Conservation (phyloP, 2,888 invertebrate species). For the Agonopterix arenella region DNA sequence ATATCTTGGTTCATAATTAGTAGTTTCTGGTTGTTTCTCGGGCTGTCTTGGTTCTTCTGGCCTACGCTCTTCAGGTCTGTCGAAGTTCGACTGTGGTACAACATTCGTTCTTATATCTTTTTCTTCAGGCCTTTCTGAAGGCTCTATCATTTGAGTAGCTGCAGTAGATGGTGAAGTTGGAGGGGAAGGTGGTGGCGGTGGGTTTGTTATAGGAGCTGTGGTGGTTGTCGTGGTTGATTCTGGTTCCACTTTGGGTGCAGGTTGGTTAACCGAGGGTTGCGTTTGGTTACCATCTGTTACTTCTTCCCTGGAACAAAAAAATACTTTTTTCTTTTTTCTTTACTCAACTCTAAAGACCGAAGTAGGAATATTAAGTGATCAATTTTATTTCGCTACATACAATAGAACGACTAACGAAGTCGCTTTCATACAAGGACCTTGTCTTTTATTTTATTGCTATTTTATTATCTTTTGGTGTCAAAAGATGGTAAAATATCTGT, state of each 20-base stretch:
- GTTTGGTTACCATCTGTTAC: constrained; percentile 19
- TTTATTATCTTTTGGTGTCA: too few relatives aligned
- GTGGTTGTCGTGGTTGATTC: constrained; percentile 15
- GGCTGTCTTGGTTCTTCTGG: constrained; percentile 3
- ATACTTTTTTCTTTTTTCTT: neutral
- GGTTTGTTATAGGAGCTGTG: constrained; percentile 8
- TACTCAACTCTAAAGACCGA: too few relatives aligned
- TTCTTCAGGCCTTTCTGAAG: neutral
- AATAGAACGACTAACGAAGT: too few relatives aligned
- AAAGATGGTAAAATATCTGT: too few relatives aligned
- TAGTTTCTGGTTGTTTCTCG: constrained; percentile 7
- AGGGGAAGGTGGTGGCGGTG: constrained; percentile 11
- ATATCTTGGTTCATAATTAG: neutral
- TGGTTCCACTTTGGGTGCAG: constrained; percentile 10
- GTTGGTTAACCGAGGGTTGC: constrained; percentile 1
- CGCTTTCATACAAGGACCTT: too few relatives aligned
- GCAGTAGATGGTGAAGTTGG: constrained; percentile 6
- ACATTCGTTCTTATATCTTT: neutral
- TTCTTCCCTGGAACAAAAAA: constrained; percentile 42
- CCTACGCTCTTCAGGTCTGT: neutral
- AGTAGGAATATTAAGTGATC: too few relatives aligned
- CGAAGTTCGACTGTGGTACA: neutral
- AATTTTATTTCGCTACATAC: too few relatives aligned
- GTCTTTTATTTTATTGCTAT: too few relatives aligned
- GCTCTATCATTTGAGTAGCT: constrained; percentile 8